A percentile compares a stretch with the other conserved stretches of the same genome.
Evolutionary conservation across 2,797 vertebrate genomes (phyloP).

Genomic region (Phyllotis vaccarum): DNA sequence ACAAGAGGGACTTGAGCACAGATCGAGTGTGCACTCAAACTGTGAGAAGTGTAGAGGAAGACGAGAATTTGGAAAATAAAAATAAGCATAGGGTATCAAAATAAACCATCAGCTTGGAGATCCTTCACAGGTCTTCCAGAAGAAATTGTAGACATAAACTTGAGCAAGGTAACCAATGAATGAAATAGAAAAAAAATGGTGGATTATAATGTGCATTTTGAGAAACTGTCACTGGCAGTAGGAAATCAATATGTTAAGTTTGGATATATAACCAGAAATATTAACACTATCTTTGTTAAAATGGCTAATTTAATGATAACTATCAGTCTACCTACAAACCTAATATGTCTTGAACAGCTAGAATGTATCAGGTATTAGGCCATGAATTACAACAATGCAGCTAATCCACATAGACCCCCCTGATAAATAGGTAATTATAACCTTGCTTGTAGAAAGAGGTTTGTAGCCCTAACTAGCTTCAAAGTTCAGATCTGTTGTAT

Average conservation of each 20-base stretch:
- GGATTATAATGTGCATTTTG: not conserved
- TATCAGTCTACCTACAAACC: not conserved
- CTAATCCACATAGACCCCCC: not conserved
- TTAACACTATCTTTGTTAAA: not conserved
- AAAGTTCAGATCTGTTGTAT: too few relatives aligned
- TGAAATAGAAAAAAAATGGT: not conserved
- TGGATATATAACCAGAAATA: not conserved
- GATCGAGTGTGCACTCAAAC: not conserved
- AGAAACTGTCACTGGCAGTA: not conserved
- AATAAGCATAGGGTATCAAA: not conserved
- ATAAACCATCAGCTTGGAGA: rapidly evolving
- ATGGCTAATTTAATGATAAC: not conserved
- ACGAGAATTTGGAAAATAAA: not conserved
- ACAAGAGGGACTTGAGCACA: not conserved
- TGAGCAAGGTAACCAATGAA: not conserved
- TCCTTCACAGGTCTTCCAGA: not conserved
- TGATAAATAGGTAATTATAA: not conserved
- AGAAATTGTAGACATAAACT: not conserved
- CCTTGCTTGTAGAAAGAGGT: too few relatives aligned
- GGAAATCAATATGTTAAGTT: not conserved
- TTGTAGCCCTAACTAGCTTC: too few relatives aligned
- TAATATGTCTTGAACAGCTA: not conserved
- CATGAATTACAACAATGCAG: not conserved
- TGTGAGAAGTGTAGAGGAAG: rapidly evolving
- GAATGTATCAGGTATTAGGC: not conserved